Base-by-base conservation (phyloP, 2,113 vertebrate genomes). In the Cochlearius cochlearius region DNA sequence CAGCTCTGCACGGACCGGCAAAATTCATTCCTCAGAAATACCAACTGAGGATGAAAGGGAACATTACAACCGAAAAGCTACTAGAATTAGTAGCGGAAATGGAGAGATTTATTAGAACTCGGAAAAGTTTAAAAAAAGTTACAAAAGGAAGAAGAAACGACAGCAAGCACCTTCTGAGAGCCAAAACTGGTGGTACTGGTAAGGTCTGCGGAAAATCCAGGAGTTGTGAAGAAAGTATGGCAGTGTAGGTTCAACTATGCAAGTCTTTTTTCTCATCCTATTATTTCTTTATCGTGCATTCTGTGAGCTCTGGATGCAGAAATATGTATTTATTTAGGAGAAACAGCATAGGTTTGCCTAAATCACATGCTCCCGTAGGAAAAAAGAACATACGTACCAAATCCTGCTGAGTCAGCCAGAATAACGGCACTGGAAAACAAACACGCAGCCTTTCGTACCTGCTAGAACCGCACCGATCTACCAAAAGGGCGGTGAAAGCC, bases 371-470 rank as follows among this genome's bases (percentile, higher is more conserved):
- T 56, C 72, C 79, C 18, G 39, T 2, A 34, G 43, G 29, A 55
- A 90, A 74, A 62, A 53, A 45, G 18, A 66, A n/a, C 0, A 0
- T 7, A 26, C 64, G 8, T 12, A 52, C 22, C 23, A 86, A 88
- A 39, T 5, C 21, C 25, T 55, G 41, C 53, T 32, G 59, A 68
- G n/a, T 69, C 41, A 69, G 43, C 29, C n/a, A 79, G 39, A 76
- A 11, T 5, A 72, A n/a, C 3, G 3, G 20, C 8, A 22, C 71
- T 11, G 26, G 53, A 32, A 45, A 90, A 27, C 16, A 82, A 90
- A 21, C 19, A 45, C 2, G 1, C 72, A 38, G 67, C 36, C 59
- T 69, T 36, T 34, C 5, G 0, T 13, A 39, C 7, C 26, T 39
- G 76, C 41, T 27, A n/a, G 27, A 87, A 32, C 30, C 58, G 66